Evolutionary conservation across 2,888 invertebrate species (phyloP).

Genomic region (Orthosia incerta): DNA sequence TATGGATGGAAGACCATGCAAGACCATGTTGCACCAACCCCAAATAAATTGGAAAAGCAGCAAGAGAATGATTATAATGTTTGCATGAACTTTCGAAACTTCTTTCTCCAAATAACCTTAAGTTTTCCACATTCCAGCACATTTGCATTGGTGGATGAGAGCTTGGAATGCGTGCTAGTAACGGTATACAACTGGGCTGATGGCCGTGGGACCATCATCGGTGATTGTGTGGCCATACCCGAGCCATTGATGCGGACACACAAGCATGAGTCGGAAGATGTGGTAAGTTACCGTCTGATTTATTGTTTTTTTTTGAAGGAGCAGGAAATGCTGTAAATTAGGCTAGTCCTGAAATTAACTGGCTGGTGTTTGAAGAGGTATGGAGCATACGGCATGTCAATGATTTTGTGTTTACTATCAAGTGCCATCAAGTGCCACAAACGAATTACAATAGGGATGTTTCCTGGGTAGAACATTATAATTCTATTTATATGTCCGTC

Average conservation of each 20-base stretch:
- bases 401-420: background rate
- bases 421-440: no score
- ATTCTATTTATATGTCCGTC: no score
- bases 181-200: constrained; percentile 96
- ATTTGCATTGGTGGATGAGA: constrained; percentile 95
- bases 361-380: background rate
- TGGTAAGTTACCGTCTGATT: constrained; percentile 66
- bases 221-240: constrained; percentile 95
- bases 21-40: background rate
- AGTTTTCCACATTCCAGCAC: constrained; percentile 90
- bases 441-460: background rate
- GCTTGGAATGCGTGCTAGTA: constrained; percentile 93
- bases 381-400: no score
- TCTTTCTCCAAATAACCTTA: background rate
- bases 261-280: constrained; percentile 79
- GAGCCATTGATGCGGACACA: constrained; percentile 93
- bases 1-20: no score
- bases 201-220: constrained; percentile 95
- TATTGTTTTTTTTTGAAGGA: background rate
- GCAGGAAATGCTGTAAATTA: no score
- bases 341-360: no score
- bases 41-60: background rate
- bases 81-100: background rate
- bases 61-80: background rate
- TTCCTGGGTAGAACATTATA: no score